These are phyloP conservation scores for Oscheius sp. DNA, from an alignment of 2,888 invertebrate species.

Conservation along the genomic window DNA sequence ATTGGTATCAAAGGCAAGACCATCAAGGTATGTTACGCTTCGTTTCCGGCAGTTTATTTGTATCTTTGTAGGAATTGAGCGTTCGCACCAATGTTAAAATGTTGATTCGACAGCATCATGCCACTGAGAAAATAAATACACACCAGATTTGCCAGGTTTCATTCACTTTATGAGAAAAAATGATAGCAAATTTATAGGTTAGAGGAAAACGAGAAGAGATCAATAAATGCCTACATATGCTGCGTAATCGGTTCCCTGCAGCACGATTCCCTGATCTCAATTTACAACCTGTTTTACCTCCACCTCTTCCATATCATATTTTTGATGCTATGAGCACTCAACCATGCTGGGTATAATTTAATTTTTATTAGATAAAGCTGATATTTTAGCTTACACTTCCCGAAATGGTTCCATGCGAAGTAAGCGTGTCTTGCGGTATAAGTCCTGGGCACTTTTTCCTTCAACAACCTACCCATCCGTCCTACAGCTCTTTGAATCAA, in stretches of 20 bases:
- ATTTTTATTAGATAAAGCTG: background rate
- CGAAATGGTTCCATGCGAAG: slow-evolving; percentile 92
- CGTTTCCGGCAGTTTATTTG: background rate
- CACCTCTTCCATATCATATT: slow-evolving; percentile 55
- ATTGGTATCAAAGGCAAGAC: slow-evolving; percentile 73
- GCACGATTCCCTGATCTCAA: slow-evolving; percentile 73
- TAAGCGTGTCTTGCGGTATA: slow-evolving; percentile 87
- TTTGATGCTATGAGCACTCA: slow-evolving; percentile 58
- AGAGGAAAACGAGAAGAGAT: slow-evolving; percentile 71
- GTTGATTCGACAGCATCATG: slow-evolving; percentile 71
- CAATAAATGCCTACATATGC: slow-evolving; percentile 70
- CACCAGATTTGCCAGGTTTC: slow-evolving; percentile 71
- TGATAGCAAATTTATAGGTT: slow-evolving; percentile 45
- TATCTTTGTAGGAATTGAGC: slow-evolving; percentile 67
- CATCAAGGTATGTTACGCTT: slow-evolving; percentile 61
- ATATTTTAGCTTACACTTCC: slow-evolving; percentile 83
- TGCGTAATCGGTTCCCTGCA: slow-evolving; percentile 71
- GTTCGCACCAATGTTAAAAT: slow-evolving; percentile 68
- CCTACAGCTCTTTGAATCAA: slow-evolving; percentile 81
- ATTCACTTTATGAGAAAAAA: background rate
- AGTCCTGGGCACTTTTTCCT: slow-evolving; percentile 91
- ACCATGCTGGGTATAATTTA: slow-evolving; percentile 55
- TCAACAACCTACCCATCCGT: slow-evolving; percentile 93
- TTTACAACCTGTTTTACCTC: slow-evolving; percentile 72
- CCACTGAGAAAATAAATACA: slow-evolving; percentile 63